Base-by-base conservation (phyloP, 2,113 vertebrate genomes). In the Seriola quinqueradiata region DNA sequence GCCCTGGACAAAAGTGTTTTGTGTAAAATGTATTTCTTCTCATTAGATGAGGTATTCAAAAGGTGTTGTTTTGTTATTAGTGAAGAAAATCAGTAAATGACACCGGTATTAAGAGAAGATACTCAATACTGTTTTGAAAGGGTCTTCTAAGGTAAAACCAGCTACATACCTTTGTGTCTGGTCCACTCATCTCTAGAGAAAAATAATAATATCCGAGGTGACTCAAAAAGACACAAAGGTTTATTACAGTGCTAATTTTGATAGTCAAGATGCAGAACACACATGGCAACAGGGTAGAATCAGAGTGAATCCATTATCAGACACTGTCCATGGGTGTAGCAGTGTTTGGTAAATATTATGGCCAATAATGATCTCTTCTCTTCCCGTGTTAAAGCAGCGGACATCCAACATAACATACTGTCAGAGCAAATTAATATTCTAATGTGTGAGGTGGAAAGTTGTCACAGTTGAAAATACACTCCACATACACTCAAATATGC, bases 291-390 rank as follows among this genome's bases (percentile, higher is more conserved):
- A 21, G 40, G 4, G 12, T 52, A 42, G n/a, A 55, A 80, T 77
- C 46, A 77, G 50, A 42, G 36, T 44, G 23, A 75, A 52, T 50
- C 17, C 42, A 59, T 82, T 81, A 74, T 50, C 5, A 74, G 48
- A 54, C 0, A 50, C 19, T 17, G 13, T 58, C 55, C n/a, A 25
- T 46, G 7, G 11, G 9, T 57, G 19, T 19, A 44, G 46, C 40
- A 64, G 36, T 28, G 48, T 38, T 58, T 42, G 21, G n/a, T 63
- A 3, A 13, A 50, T 55, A 14, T 54, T 61, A 44, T 13, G 46
- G 25, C 34, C 14, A 60, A 75, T 60, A 16, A 63, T 48, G 2
- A 17, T 32, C 38, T 9, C 5, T 42, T 55, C 40, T 63, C 40
- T 21, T 66, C 23, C 10, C 5, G 21, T 28, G 16, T 40, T 14